Percentiles rank a stretch among this genome's conserved stretches.
phyloP scores from a whole-genome alignment of 1,140 invertebrate genomes.

The Tetramorium simillimum region DNA sequence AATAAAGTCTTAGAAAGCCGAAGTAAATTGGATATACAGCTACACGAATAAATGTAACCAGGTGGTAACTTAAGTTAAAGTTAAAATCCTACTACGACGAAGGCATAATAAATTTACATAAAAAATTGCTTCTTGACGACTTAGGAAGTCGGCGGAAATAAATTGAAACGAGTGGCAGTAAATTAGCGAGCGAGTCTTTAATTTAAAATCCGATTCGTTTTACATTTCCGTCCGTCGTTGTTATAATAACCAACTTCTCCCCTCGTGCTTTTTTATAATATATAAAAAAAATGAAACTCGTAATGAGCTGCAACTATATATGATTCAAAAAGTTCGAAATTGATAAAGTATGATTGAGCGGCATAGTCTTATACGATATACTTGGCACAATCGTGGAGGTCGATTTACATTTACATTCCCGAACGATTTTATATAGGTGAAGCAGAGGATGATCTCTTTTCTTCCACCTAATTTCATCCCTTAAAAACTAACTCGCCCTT shows the following conservation, averaged over 20 bases:
- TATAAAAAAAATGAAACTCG: background rate
- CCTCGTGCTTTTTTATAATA: background rate
- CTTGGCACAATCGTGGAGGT: background rate
- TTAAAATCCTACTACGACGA: conserved; percentile 12
- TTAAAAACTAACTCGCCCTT: background rate
- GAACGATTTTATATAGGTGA: background rate
- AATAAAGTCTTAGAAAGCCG: background rate
- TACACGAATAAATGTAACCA: background rate
- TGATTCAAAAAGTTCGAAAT: background rate
- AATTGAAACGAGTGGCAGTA: conserved; percentile 38
- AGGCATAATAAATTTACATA: background rate
- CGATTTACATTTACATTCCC: conserved; percentile 31
- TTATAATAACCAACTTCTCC: background rate
- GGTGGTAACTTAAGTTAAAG: background rate
- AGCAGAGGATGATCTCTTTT: background rate
- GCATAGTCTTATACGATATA: background rate
- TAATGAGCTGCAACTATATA: background rate
- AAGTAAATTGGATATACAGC: background rate
- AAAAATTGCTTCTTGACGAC: background rate
- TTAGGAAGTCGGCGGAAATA: background rate
- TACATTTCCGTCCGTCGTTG: conserved; percentile 1
- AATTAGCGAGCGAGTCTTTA: conserved; percentile 8
- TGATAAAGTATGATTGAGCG: background rate
- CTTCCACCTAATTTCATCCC: conserved; percentile 50
- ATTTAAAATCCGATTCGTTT: conserved; percentile 41